Conservation (phyloP, 2,888 invertebrate genomes). For the Drosophila rubida region DNA sequence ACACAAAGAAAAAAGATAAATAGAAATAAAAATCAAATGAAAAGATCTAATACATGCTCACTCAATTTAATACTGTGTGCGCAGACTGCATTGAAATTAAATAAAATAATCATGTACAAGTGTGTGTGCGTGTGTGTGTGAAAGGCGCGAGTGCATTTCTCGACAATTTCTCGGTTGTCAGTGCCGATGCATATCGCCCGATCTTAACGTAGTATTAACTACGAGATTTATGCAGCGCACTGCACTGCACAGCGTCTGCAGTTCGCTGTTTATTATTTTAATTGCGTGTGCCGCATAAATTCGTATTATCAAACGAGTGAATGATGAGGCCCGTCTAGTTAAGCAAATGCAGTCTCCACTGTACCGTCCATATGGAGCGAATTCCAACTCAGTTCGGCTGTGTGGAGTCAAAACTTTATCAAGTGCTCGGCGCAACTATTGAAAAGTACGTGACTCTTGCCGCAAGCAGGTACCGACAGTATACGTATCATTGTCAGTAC, state of each 20-base stretch:
- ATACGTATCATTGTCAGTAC: slow-evolving; percentile 69
- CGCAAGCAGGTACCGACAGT: slow-evolving; percentile 60
- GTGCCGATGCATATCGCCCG: slow-evolving; percentile 54
- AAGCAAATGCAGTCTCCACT: slow-evolving; percentile 32
- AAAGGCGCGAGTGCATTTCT: slow-evolving; percentile 43
- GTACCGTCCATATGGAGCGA: neutral
- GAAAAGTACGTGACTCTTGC: slow-evolving; percentile 63
- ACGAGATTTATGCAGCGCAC: slow-evolving; percentile 60
- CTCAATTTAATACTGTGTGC: slow-evolving; percentile 15
- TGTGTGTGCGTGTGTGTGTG: slow-evolving; percentile 7
- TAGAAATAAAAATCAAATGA: slow-evolving; percentile 7
- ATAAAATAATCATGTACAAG: slow-evolving; percentile 44
- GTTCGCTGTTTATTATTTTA: slow-evolving; percentile 44
- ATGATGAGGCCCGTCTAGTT: slow-evolving; percentile 17
- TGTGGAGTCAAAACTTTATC: slow-evolving; percentile 47
- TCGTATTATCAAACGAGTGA: slow-evolving; percentile 18
- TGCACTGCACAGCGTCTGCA: neutral
- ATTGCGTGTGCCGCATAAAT: slow-evolving; percentile 68
- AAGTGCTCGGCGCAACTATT: slow-evolving; percentile 68
- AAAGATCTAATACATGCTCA: slow-evolving; percentile 23
- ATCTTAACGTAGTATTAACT: slow-evolving; percentile 76
- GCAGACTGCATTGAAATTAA: slow-evolving; percentile 64
- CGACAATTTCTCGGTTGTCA: slow-evolving; percentile 67
- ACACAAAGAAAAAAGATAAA: slow-evolving; percentile 7
- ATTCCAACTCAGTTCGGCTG: slow-evolving; percentile 6